phyloP scores from a whole-genome alignment of 1,140 invertebrate genomes.

The Penaeus japonicus region DNA sequence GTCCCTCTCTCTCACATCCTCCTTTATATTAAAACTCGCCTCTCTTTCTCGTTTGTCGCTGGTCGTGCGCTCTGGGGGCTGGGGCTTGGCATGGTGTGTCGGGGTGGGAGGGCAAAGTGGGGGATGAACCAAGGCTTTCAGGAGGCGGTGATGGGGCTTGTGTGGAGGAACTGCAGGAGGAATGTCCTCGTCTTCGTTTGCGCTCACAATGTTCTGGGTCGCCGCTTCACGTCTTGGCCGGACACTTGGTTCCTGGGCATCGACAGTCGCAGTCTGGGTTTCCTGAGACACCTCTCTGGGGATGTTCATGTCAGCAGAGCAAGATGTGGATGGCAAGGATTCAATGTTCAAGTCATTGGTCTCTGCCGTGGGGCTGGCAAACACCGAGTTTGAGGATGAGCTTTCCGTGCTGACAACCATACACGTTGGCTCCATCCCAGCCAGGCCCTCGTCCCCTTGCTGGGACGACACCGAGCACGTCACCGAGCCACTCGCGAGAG shows the following conservation, averaged over 20 bases:
- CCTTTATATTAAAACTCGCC: background rate
- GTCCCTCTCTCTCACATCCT: background rate
- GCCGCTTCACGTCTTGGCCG: slow-evolving; percentile 66
- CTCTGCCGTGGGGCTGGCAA: slow-evolving; percentile 60
- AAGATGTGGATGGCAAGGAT: slow-evolving; percentile 9
- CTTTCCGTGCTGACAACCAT: slow-evolving; percentile 60
- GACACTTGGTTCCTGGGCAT: background rate
- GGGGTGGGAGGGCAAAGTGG: slow-evolving; percentile 78
- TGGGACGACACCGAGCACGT: slow-evolving; percentile 46
- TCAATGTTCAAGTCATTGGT: slow-evolving; percentile 36
- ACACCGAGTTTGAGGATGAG: slow-evolving; percentile 61
- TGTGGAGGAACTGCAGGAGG: slow-evolving; percentile 57
- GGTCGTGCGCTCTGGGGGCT: slow-evolving; percentile 58
- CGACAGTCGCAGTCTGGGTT: background rate
- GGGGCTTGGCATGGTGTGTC: slow-evolving; percentile 77
- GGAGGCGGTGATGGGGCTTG: slow-evolving; percentile 43
- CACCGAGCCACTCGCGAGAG: slow-evolving; percentile 40
- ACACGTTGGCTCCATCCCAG: slow-evolving; percentile 58
- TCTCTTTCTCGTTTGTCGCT: slow-evolving; percentile 48
- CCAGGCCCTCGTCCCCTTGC: slow-evolving; percentile 30
- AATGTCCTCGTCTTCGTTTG: slow-evolving; percentile 54
- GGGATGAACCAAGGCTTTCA: slow-evolving; percentile 47
- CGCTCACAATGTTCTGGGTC: slow-evolving; percentile 6
- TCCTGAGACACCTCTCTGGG: background rate
- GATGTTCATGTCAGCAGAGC: slow-evolving; percentile 32